These are phyloP conservation scores for Cotesia glomerata DNA, from an alignment of 1,140 invertebrate species.

Conservation along the genomic window DNA sequence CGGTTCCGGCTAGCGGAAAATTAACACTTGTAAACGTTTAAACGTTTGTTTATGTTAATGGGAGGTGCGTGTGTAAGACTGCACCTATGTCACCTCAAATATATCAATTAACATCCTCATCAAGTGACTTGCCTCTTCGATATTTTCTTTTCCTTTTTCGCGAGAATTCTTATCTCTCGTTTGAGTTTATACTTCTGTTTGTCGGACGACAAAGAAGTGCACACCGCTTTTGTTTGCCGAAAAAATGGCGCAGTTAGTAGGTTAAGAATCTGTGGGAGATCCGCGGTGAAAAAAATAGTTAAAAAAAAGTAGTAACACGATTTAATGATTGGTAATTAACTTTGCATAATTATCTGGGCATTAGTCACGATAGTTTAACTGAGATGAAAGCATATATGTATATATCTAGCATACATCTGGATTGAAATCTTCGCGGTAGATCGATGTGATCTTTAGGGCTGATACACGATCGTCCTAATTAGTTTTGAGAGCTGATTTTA, in stretches of 20 bases:
- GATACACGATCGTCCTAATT: conserved; percentile 52
- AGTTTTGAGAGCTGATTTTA: conserved; percentile 27
- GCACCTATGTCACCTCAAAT: conserved; percentile 48
- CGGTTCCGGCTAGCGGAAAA: conserved; percentile 40
- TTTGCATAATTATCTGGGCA: conserved; percentile 20
- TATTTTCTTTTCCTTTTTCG: not conserved
- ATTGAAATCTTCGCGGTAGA: conserved; percentile 8
- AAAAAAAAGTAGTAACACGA: not conserved
- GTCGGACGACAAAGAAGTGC: not conserved
- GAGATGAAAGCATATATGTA: not conserved
- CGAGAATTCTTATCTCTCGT: not conserved
- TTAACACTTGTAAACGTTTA: conserved; percentile 48
- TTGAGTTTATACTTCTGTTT: too few species aligned
- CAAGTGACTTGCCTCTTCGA: conserved; percentile 30
- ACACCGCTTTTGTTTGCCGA: not conserved
- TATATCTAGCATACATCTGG: conserved; percentile 6
- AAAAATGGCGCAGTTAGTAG: too few species aligned
- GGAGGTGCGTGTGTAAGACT: conserved; percentile 21
- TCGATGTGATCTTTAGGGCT: conserved; percentile 42
- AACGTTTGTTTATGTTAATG: conserved; percentile 54
- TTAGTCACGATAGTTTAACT: not conserved
- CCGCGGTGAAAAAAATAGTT: not conserved
- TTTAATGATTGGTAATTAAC: conserved; percentile 18
- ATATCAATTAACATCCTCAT: conserved; percentile 58
- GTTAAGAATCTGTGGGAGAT: too few species aligned